phyloP scores from a whole-genome alignment of 2,797 vertebrate species.

The Mionectes olivaceus region DNA sequence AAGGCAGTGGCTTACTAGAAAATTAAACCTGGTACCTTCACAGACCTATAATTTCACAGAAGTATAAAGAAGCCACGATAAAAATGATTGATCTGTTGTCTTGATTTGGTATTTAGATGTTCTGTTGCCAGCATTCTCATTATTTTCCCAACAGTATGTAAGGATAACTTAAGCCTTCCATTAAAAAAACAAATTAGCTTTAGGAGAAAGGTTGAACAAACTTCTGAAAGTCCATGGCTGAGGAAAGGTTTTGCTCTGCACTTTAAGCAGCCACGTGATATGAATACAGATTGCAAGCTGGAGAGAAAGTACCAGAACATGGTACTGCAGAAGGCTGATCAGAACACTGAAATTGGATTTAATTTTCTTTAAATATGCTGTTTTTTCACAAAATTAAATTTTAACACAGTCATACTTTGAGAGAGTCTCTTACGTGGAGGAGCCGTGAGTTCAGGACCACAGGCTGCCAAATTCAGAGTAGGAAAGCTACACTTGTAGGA shows the following conservation, averaged over 20 bases:
- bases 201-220: background rate
- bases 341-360: background rate
- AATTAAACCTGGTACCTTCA: conserved; percentile 14
- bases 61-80: background rate
- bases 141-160: background rate
- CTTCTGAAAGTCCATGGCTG: background rate
- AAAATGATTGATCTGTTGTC: conserved; percentile 1
- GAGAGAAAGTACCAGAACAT: background rate
- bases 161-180: background rate
- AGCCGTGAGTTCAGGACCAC: background rate
- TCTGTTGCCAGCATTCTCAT: background rate
- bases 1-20: background rate
- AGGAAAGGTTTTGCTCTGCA: conserved; percentile 24
- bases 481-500: background rate
- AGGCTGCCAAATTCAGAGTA: background rate
- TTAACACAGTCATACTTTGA: background rate
- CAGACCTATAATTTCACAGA: conserved; percentile 34
- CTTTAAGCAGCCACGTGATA: background rate
- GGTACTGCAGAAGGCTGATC: background rate
- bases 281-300: background rate
- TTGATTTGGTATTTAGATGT: conserved; percentile 8
- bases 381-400: conserved; percentile 7
- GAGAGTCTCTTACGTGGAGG: background rate
- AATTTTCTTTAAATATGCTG: background rate
- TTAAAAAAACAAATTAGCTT: background rate